Percentiles rank a stretch among this genome's conserved stretches.
These are phyloP conservation scores for Strigops habroptila DNA, from an alignment of 2,113 vertebrate species.

Conservation along the genomic window DNA sequence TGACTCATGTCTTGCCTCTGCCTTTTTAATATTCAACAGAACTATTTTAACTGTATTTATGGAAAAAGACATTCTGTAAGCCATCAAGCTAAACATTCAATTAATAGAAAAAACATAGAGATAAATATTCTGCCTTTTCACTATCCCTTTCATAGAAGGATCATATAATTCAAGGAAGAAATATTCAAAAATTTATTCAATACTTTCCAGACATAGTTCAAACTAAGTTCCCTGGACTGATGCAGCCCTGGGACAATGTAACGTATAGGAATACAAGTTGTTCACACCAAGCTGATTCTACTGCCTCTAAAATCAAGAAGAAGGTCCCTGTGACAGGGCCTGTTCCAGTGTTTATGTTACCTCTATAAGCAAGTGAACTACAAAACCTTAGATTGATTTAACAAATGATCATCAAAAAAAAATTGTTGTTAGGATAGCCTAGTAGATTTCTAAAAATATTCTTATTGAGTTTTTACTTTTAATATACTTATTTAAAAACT, in stretches of 20 bases:
- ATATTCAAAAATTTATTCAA: background rate
- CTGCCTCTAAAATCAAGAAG: background rate
- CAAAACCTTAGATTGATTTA: background rate
- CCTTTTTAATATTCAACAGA: background rate
- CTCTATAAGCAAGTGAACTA: background rate
- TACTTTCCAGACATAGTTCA: background rate
- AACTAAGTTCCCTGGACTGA: background rate
- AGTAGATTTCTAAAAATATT: background rate
- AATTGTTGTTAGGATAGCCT: background rate
- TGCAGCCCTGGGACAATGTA: background rate
- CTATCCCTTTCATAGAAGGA: background rate
- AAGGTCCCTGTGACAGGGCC: background rate
- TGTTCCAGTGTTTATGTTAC: background rate
- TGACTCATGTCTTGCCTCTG: background rate
- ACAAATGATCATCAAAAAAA: background rate
- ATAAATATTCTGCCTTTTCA: background rate
- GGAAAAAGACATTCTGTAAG: background rate
- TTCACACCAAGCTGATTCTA: background rate
- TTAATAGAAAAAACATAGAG: background rate
- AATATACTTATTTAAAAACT: background rate
- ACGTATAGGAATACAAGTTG: background rate
- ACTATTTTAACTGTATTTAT: background rate
- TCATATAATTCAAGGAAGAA: background rate
- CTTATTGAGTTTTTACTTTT: background rate
- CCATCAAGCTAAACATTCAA: background rate